A percentile compares a stretch with the other conserved stretches of the same genome.
phyloP scores from a whole-genome alignment of 2,113 vertebrate species.

The Pomatostomus ruficeps region DNA sequence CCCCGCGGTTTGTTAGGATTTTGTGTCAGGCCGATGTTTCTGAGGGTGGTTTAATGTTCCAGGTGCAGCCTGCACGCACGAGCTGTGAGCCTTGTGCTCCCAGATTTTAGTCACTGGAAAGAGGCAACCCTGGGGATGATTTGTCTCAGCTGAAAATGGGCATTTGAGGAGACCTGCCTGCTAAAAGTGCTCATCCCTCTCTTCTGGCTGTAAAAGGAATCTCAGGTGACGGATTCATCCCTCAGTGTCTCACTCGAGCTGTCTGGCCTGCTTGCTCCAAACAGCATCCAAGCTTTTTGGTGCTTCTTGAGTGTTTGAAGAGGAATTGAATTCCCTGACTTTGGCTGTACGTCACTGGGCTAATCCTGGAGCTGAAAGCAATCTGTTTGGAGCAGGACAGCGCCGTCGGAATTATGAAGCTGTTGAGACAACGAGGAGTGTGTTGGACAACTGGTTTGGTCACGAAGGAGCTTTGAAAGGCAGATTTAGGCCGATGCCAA shows the following conservation, averaged over 20 bases:
- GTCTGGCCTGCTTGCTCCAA: neutral
- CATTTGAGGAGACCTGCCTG: neutral
- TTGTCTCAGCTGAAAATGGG: neutral
- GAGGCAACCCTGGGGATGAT: neutral
- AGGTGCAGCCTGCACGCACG: neutral
- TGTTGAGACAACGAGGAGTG: neutral
- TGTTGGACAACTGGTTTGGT: constrained; percentile 18
- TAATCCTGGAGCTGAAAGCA: constrained; percentile 3
- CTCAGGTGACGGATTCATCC: constrained; percentile 1
- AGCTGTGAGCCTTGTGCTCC: neutral
- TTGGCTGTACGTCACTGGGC: neutral
- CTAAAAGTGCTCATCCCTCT: neutral
- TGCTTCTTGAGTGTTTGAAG: neutral
- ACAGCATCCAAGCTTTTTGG: neutral
- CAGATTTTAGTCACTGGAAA: neutral
- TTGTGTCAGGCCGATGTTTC: neutral
- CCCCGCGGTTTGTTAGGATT: neutral
- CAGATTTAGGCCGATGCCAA: constrained; percentile 36
- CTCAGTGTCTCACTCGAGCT: neutral
- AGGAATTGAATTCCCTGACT: neutral
- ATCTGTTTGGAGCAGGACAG: neutral
- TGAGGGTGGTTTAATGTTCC: neutral
- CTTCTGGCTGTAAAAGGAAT: neutral
- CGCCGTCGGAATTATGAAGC: neutral
- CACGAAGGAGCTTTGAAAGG: constrained; percentile 29